These are phyloP conservation scores for Urocyon cinereoargenteus DNA, from an alignment of 2,797 vertebrate genomes.

Conservation along the genomic window DNA sequence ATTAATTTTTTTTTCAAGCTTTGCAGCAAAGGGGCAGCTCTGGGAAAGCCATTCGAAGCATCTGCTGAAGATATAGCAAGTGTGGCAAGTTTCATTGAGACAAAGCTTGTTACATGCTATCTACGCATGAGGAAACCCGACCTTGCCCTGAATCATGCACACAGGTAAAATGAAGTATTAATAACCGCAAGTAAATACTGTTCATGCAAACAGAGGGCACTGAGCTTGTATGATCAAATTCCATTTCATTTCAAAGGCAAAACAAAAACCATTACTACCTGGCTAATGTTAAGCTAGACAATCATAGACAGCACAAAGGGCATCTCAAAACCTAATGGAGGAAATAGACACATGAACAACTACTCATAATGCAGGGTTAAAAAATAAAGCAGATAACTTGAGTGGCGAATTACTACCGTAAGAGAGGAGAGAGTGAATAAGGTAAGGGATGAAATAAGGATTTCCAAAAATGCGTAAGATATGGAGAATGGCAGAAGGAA, in stretches of 20 bases:
- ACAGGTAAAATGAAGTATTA: slow-evolving; percentile 86
- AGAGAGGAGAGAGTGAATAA: background rate
- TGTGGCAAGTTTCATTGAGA: slow-evolving; percentile 87
- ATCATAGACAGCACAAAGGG: background rate
- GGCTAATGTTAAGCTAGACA: background rate
- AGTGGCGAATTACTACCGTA: background rate
- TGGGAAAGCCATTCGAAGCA: slow-evolving; percentile 82
- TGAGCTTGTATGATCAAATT: background rate
- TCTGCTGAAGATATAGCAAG: slow-evolving; percentile 87
- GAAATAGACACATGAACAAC: background rate
- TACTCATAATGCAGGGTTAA: background rate
- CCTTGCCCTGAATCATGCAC: slow-evolving; percentile 87
- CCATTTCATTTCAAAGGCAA: slow-evolving; percentile 24
- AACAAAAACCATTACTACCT: background rate
- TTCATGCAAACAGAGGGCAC: background rate
- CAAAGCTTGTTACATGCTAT: slow-evolving; percentile 87
- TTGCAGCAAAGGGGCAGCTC: slow-evolving; percentile 86
- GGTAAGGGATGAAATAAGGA: background rate
- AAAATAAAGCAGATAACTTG: background rate
- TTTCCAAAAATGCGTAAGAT: background rate
- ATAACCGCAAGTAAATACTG: slow-evolving; percentile 12
- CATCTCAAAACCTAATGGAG: background rate
- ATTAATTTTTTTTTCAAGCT: slow-evolving; percentile 81
- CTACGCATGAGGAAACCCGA: slow-evolving; percentile 87
- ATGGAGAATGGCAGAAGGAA: background rate